phyloP scores from a whole-genome alignment of 2,888 invertebrate genomes.

The Lutraria lutraria region DNA sequence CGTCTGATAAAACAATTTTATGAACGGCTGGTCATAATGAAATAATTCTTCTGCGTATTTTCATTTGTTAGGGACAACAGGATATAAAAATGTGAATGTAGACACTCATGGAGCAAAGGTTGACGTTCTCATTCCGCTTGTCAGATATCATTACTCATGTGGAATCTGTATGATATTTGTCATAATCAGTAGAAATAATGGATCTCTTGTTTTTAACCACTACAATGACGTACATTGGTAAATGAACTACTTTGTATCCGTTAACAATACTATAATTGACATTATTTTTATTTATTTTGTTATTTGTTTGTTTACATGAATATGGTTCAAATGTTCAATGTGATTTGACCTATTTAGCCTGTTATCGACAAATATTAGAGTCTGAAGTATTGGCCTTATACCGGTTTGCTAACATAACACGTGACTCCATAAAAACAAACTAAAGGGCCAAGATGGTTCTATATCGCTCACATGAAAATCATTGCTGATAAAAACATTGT shows the following conservation, averaged over 20 bases:
- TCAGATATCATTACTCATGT: too few relatives aligned
- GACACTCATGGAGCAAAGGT: neutral
- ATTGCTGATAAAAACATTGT: too few relatives aligned
- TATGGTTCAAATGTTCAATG: too few relatives aligned
- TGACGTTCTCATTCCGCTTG: neutral
- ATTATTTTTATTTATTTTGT: neutral
- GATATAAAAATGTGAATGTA: neutral
- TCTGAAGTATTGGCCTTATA: too few relatives aligned
- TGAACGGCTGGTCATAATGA: neutral
- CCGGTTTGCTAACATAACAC: too few relatives aligned
- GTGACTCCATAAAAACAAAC: too few relatives aligned
- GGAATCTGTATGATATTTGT: neutral
- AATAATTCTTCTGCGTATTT: neutral
- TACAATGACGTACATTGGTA: neutral
- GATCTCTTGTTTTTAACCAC: neutral
- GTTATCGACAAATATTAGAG: too few relatives aligned
- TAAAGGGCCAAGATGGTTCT: too few relatives aligned
- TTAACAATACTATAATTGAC: neutral
- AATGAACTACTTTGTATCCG: neutral
- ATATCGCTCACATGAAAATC: too few relatives aligned
- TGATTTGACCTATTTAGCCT: too few relatives aligned
- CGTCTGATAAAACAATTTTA: neutral
- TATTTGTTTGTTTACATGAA: neutral
- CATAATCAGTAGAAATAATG: neutral
- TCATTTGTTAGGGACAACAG: neutral